Base-by-base conservation (phyloP, 2,113 vertebrate genomes). In the Nansenia antarctica region DNA sequence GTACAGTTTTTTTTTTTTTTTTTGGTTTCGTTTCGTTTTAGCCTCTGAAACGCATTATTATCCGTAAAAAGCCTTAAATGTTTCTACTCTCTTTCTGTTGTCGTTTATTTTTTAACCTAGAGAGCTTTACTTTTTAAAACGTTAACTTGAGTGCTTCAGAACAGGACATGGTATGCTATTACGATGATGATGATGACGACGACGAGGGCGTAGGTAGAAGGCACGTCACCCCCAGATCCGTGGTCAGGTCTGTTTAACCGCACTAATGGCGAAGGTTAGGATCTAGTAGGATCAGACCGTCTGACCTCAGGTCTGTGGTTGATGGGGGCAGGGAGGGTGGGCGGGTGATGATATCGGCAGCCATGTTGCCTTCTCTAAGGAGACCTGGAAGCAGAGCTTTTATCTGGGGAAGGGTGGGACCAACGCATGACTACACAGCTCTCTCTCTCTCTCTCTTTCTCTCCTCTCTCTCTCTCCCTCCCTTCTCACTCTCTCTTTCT, bases 51-150 rank as follows among this genome's bases (percentile, higher is more conserved):
- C 81, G 81, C 81, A 83, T 83, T 83, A 82, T 82, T 70, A 69
- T 78, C 63, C 80, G 79, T 75, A 77, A 88, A 85, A 89, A 86
- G 90, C 90, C 88, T 91, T 90, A 88, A 88, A 78, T 73, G 73
- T 82, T 81, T 83, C 73, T 81, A 67, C 62, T 1, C 42, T 70
- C 61, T 70, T 74, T 7, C 11, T 32, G 4, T 47, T 79, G 22
- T 76, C 66, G 79, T 83, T 82, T 77, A 76, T 80, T n/a, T n/a
- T n/a, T n/a, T n/a, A n/a, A n/a, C n/a, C 75, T 87, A 77, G 76
- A 76, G 34, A 52, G 83, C 76, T 79, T 85, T 72, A 79, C 71
- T 32, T 70, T 78, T 82, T 80, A 76, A n/a, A n/a, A 69, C 9
- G 37, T 70, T 77, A 85, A 85, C 0, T 47, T 47, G 42, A 76